Percentiles rank a stretch among this genome's conserved stretches.
These are phyloP conservation scores for Molanna angustata DNA, from an alignment of 2,888 invertebrate genomes.

Conservation along the genomic window DNA sequence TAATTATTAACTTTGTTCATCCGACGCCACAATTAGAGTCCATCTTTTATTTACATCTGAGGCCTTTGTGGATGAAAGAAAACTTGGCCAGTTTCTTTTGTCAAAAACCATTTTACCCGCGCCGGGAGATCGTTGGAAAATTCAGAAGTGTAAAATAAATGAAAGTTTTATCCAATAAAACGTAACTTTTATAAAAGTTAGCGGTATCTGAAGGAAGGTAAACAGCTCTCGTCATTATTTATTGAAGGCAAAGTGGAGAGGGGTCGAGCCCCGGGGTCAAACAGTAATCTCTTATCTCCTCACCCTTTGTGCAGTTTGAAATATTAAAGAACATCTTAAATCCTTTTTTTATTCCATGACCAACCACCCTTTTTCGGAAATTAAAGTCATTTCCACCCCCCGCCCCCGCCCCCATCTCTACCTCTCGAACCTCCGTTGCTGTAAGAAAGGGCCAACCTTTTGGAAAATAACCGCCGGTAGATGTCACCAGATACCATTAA, in stretches of 20 bases:
- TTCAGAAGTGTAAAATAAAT: background rate
- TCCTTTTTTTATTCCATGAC: slow-evolving; percentile 12
- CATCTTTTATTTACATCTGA: background rate
- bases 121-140: background rate
- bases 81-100: slow-evolving; percentile 6
- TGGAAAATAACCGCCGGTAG: slow-evolving; percentile 5
- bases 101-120: too few relatives aligned
- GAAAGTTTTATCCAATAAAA: background rate
- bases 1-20: background rate
- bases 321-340: slow-evolving; percentile 16
- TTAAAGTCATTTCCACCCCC: slow-evolving; percentile 12
- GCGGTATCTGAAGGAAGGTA: background rate
- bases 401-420: background rate
- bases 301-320: slow-evolving; percentile 11
- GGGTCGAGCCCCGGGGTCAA: slow-evolving; percentile 18
- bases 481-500: slow-evolving; percentile 7
- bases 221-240: slow-evolving; percentile 9
- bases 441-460: slow-evolving; percentile 8
- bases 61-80: background rate
- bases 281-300: slow-evolving; percentile 24
- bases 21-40: background rate
- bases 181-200: background rate
- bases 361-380: slow-evolving; percentile 18
- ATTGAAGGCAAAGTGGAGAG: slow-evolving; percentile 8
- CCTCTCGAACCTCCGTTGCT: too few relatives aligned